Conservation (phyloP, 2,797 vertebrate species). For the Sebastes itinus region DNA sequence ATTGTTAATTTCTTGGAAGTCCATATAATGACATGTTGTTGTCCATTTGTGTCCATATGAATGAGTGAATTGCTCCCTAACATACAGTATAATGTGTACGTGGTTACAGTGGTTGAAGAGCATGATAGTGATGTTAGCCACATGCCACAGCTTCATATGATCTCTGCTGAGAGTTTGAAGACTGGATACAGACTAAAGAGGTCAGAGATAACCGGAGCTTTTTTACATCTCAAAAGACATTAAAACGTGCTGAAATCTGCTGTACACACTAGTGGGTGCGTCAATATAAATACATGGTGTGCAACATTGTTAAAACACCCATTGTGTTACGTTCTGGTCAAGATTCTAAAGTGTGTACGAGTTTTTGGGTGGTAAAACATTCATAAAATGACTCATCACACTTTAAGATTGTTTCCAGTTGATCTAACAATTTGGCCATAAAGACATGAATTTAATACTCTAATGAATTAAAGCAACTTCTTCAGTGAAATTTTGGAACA, state of each 20-base stretch:
- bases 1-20: not conserved
- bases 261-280: not conserved
- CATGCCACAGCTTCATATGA: not conserved
- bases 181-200: not conserved
- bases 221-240: not conserved
- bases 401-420: not conserved
- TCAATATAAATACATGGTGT: not conserved
- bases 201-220: not conserved
- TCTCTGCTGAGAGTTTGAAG: not conserved
- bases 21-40: not conserved
- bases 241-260: not conserved
- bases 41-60: not conserved
- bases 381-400: not conserved
- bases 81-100: not conserved
- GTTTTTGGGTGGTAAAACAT: not conserved
- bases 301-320: not conserved
- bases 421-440: not conserved
- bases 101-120: not conserved
- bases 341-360: not conserved
- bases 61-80: not conserved
- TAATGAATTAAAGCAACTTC: not conserved
- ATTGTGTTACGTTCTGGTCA: not conserved
- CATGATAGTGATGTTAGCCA: not conserved
- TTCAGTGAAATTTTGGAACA: not conserved
- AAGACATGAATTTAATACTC: not conserved